Conservation (phyloP, 2,888 invertebrate species). For the Aricia artaxerxes region DNA sequence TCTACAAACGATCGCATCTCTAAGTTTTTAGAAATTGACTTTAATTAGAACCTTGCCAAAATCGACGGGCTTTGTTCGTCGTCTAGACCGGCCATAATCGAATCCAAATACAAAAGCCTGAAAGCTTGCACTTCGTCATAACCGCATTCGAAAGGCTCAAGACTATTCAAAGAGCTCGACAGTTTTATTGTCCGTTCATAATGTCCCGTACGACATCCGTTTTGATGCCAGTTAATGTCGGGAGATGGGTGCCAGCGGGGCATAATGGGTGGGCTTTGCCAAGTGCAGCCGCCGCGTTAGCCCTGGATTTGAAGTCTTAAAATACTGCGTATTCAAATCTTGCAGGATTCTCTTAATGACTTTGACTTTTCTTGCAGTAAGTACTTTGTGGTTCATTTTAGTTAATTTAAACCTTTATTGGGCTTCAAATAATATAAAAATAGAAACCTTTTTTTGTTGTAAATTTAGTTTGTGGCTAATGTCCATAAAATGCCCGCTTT, state of each 20-base stretch:
- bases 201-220: slow-evolving; percentile 72
- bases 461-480: neutral
- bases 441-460: neutral
- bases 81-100: neutral
- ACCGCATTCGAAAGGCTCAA: slow-evolving; percentile 39
- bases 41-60: neutral
- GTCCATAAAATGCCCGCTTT: too few species aligned
- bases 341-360: slow-evolving; percentile 28
- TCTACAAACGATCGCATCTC: neutral
- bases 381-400: neutral
- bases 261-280: slow-evolving; percentile 68
- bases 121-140: slow-evolving; percentile 29
- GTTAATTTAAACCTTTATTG: neutral
- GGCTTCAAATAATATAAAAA: too few species aligned
- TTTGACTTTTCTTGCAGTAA: neutral
- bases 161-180: slow-evolving; percentile 51
- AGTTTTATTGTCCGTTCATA: slow-evolving; percentile 74
- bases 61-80: neutral
- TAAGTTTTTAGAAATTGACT: neutral
- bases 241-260: slow-evolving; percentile 65
- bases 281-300: slow-evolving; percentile 63
- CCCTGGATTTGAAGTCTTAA: slow-evolving; percentile 48
- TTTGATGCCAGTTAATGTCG: slow-evolving; percentile 72
- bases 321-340: slow-evolving; percentile 36
- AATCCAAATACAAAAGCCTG: slow-evolving; percentile 13